These are phyloP conservation scores for Synanthedon tipuliformis DNA, from an alignment of 2,888 invertebrate genomes.

Conservation along the genomic window DNA sequence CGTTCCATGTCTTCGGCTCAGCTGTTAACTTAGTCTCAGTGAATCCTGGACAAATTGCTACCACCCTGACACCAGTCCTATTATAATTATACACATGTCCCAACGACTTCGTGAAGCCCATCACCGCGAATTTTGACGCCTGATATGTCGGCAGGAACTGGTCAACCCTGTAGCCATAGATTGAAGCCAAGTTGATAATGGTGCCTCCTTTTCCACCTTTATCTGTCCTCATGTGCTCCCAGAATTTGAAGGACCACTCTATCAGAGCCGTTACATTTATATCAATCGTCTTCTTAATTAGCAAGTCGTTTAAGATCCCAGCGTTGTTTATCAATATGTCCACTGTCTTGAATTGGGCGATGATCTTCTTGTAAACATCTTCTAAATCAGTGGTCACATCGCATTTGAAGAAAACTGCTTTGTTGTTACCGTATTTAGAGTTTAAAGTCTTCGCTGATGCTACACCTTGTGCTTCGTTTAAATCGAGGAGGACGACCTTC, in stretches of 20 bases:
- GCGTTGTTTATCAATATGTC: conserved; percentile 37
- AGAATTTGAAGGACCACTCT: conserved; percentile 60
- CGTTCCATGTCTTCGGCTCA: conserved; percentile 8
- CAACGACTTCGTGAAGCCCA: conserved; percentile 62
- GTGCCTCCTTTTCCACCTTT: conserved; percentile 71
- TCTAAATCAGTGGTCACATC: conserved; percentile 47
- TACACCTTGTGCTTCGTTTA: conserved; percentile 30
- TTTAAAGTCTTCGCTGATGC: conserved; percentile 31
- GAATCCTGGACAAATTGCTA: conserved; percentile 67
- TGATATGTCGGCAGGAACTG: conserved; percentile 69
- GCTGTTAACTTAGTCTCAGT: conserved; percentile 44
- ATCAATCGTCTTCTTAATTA: conserved; percentile 25
- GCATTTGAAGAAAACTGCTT: conserved; percentile 38
- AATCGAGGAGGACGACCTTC: conserved; percentile 5
- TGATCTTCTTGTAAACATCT: conserved; percentile 24
- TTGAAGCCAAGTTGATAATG: conserved; percentile 75
- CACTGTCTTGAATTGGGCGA: conserved; percentile 25
- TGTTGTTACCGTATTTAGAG: conserved; percentile 35
- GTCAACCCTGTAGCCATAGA: conserved; percentile 63
- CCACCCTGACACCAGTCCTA: conserved; percentile 58
- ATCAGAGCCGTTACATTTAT: conserved; percentile 40
- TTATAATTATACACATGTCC: conserved; percentile 49
- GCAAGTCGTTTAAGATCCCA: conserved; percentile 16
- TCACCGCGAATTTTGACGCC: conserved; percentile 70
- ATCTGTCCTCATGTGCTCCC: conserved; percentile 70